A percentile compares a stretch with the other conserved stretches of the same genome.
phyloP scores from a whole-genome alignment of 1,140 invertebrate genomes.

The Brachionus calyciflorus region DNA sequence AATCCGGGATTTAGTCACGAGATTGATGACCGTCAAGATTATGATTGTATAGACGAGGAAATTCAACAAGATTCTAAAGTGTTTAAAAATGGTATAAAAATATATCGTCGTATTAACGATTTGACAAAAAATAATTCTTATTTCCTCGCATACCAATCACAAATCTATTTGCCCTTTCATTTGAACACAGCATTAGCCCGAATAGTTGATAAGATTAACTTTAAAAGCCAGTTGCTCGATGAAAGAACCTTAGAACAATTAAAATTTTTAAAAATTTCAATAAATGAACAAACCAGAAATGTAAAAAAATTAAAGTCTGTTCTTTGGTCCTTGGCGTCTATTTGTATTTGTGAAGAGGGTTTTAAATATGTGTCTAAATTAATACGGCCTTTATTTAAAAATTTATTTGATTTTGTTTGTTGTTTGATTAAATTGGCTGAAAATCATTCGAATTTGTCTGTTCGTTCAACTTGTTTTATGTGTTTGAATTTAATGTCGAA shows the following conservation, averaged over 20 bases:
- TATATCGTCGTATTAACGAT: slow-evolving; percentile 2
- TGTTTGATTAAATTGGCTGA: slow-evolving; percentile 11
- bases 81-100: background rate
- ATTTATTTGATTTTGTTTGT: slow-evolving; percentile 32
- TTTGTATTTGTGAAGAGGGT: slow-evolving; percentile 5
- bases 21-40: background rate
- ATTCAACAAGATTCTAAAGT: background rate
- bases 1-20: background rate
- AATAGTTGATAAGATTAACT: background rate
- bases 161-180: slow-evolving; percentile 3
- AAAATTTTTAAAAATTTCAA: background rate
- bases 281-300: background rate
- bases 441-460: slow-evolving; percentile 18
- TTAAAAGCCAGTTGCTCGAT: background rate
- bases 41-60: background rate
- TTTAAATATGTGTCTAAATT: slow-evolving; percentile 31
- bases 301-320: slow-evolving; percentile 9
- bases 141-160: background rate
- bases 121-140: background rate
- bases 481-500: slow-evolving; percentile 24
- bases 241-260: background rate
- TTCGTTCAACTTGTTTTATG: slow-evolving; percentile 8
- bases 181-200: background rate
- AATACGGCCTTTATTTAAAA: background rate
- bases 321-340: background rate